Conservation (phyloP, 2,113 vertebrate species). For the Perca fluviatilis region DNA sequence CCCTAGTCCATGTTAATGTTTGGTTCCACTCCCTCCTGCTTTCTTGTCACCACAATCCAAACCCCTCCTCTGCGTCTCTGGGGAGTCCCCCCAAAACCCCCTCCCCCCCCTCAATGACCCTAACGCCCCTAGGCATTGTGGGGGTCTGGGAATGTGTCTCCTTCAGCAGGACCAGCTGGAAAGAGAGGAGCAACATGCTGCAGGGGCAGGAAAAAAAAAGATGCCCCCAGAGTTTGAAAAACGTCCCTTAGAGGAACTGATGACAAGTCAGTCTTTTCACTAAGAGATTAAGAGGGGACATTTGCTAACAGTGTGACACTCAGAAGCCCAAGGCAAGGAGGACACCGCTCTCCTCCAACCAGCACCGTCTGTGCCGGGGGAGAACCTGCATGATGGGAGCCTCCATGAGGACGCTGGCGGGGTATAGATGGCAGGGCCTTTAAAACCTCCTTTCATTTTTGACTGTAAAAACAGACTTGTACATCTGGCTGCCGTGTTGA, state of each 20-base stretch:
- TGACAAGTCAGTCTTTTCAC: slow-evolving; percentile 4
- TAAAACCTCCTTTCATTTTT: too few species aligned
- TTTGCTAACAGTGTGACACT: neutral
- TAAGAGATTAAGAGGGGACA: too few species aligned
- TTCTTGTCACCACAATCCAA: slow-evolving; percentile 11
- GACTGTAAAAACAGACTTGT: neutral
- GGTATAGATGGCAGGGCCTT: neutral
- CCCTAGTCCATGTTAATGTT: slow-evolving; percentile 26
- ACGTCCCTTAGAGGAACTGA: neutral
- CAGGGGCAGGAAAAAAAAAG: slow-evolving; percentile 22
- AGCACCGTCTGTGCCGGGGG: neutral
- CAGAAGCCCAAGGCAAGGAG: too few species aligned
- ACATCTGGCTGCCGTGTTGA: neutral
- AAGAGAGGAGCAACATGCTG: slow-evolving; percentile 35
- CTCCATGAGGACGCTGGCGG: neutral
- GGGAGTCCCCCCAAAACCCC: slow-evolving; percentile 58
- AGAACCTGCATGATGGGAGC: neutral
- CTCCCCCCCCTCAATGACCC: slow-evolving; percentile 52
- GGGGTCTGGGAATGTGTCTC: slow-evolving; percentile 76
- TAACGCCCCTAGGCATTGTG: slow-evolving; percentile 60
- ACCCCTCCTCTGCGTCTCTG: slow-evolving; percentile 25
- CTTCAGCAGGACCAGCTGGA: slow-evolving; percentile 77
- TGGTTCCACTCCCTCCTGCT: slow-evolving; percentile 9
- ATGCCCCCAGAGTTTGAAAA: slow-evolving; percentile 32
- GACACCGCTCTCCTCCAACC: neutral